A percentile compares a stretch with the other conserved stretches of the same genome.
Evolutionary conservation across 1,140 invertebrate species (phyloP).

Genomic region (Rhopalosiphum padi): DNA sequence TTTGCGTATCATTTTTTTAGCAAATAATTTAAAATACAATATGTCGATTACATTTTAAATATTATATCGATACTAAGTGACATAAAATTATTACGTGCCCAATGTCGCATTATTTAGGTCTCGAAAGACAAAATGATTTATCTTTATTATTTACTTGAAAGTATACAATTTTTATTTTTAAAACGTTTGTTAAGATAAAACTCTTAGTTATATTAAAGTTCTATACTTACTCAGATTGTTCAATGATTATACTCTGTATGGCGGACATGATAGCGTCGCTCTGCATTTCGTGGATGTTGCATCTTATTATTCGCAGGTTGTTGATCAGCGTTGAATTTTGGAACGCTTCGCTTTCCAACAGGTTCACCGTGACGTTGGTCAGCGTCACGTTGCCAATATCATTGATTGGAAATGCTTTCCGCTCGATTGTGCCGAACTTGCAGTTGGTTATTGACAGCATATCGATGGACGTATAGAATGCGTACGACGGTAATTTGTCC

Average conservation of each 20-base stretch:
- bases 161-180: neutral
- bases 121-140: neutral
- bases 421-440: neutral
- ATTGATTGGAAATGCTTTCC: neutral
- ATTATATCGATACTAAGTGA: neutral
- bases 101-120: neutral
- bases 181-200: neutral
- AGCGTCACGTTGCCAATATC: neutral
- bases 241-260: neutral
- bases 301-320: neutral
- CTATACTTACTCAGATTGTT: constrained; percentile 33
- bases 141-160: neutral
- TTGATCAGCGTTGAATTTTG: neutral
- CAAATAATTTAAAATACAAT: neutral
- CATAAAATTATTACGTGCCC: neutral
- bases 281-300: neutral
- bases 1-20: neutral
- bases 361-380: constrained; percentile 7
- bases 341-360: constrained; percentile 7
- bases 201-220: neutral
- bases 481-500: neutral
- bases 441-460: neutral
- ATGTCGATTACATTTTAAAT: neutral
- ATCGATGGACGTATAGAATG: constrained; percentile 28
- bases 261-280: neutral